Evolutionary conservation across 1,140 invertebrate genomes (phyloP).

Genomic region (Lucilia sericata): DNA sequence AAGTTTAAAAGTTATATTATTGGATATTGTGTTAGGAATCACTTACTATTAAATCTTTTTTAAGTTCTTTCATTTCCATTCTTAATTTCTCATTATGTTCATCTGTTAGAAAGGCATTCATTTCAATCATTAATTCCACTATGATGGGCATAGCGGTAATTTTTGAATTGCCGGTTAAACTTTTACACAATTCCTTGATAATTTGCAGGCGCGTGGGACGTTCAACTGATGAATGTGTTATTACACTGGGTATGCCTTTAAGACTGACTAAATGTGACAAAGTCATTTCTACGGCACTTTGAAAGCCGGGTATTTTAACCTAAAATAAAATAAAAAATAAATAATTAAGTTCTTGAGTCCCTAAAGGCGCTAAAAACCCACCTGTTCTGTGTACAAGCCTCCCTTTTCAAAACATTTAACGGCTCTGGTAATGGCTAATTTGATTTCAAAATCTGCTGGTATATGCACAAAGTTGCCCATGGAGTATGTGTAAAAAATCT

Average conservation of each 20-base stretch:
- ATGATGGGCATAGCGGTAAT: slow-evolving; percentile 61
- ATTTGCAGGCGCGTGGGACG: slow-evolving; percentile 52
- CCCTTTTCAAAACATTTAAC: slow-evolving; percentile 54
- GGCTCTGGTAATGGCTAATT: slow-evolving; percentile 52
- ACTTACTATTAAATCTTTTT: slow-evolving; percentile 53
- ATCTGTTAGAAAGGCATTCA: slow-evolving; percentile 51
- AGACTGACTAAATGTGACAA: slow-evolving; percentile 53
- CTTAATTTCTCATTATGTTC: slow-evolving; percentile 51
- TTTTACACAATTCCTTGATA: slow-evolving; percentile 54
- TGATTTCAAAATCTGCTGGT: slow-evolving; percentile 61
- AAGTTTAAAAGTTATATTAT: background rate
- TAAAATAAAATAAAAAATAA: background rate
- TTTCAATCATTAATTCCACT: slow-evolving; percentile 55
- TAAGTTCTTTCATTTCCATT: slow-evolving; percentile 50
- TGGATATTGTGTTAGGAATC: too few relatives aligned
- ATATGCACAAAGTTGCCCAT: slow-evolving; percentile 72
- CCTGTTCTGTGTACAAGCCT: slow-evolving; percentile 53
- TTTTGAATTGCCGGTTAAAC: slow-evolving; percentile 56
- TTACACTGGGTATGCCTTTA: slow-evolving; percentile 60
- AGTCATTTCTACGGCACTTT: slow-evolving; percentile 54
- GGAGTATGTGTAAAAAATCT: slow-evolving; percentile 73
- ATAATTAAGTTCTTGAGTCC: background rate
- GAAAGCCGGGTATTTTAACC: slow-evolving; percentile 44
- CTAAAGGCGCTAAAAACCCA: slow-evolving; percentile 48
- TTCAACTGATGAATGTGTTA: slow-evolving; percentile 54